Evolutionary conservation across 2,797 vertebrate genomes (phyloP).

Genomic region (Pterois miles): DNA sequence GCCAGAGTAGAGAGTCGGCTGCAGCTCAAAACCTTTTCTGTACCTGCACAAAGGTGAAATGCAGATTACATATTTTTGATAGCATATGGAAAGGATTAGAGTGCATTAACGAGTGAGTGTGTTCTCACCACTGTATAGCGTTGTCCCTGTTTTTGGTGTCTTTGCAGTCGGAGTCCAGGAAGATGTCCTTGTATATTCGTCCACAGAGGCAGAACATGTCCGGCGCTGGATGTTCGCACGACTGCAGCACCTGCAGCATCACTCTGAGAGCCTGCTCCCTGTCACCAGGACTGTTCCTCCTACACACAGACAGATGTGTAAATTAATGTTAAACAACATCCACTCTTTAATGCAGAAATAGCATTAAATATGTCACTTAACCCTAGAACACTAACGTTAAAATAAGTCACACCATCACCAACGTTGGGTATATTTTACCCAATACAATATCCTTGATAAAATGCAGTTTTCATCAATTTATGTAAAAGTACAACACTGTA

Average conservation of each 20-base stretch:
- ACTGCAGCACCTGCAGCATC: conserved; percentile 92
- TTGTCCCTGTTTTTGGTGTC: conserved; percentile 90
- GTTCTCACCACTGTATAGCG: conserved; percentile 91
- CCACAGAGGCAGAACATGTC: conserved; percentile 98
- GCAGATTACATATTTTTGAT: not conserved
- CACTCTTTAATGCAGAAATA: not conserved
- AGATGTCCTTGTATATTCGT: conserved; percentile 97
- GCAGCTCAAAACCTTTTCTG: conserved; percentile 94
- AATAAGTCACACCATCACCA: no score
- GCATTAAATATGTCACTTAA: not conserved
- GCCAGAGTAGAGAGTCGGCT: conserved; percentile 95
- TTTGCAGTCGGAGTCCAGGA: conserved; percentile 93
- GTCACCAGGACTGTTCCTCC: conserved; percentile 91
- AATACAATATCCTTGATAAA: no score
- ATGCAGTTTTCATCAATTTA: no score
- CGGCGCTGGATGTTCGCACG: conserved; percentile 90
- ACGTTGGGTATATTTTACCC: no score
- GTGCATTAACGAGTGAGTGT: not conserved
- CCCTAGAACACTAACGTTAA: no score
- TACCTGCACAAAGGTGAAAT: conserved; percentile 83
- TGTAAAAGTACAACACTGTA: no score
- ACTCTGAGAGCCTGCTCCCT: conserved; percentile 91
- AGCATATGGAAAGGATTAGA: not conserved
- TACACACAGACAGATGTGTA: conserved; percentile 55
- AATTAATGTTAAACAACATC: not conserved